Evolutionary conservation across 1,140 invertebrate species (phyloP).

Genomic region (Sminthurinus signatus): DNA sequence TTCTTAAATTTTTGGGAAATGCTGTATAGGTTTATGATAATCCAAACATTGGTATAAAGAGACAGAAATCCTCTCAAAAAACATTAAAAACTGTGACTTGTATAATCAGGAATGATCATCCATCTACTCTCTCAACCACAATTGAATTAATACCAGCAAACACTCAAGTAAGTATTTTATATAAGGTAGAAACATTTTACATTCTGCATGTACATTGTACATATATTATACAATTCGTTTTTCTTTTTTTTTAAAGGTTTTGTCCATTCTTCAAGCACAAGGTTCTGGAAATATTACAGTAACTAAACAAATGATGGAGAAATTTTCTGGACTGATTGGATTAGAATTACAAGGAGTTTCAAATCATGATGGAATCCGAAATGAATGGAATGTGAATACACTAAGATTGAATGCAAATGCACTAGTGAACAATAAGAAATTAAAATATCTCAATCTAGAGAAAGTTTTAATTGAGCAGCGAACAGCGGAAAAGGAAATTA

Average conservation of each 20-base stretch:
- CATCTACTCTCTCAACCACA: slow-evolving; percentile 46
- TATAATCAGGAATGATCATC: slow-evolving; percentile 49
- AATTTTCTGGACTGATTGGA: slow-evolving; percentile 52
- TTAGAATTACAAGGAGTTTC: slow-evolving; percentile 56
- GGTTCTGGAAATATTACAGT: slow-evolving; percentile 47
- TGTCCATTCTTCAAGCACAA: slow-evolving; percentile 52
- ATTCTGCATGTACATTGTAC: no score
- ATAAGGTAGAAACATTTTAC: no score
- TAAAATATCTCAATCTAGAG: slow-evolving; percentile 35
- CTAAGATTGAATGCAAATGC: slow-evolving; percentile 21
- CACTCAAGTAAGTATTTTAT: slow-evolving; percentile 49
- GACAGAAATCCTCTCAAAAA: neutral
- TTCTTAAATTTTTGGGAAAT: neutral
- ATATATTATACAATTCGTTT: neutral
- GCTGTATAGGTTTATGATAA: slow-evolving; percentile 29
- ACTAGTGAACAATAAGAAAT: slow-evolving; percentile 10
- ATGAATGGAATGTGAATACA: neutral
- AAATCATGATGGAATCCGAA: neutral
- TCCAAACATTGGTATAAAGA: slow-evolving; percentile 6
- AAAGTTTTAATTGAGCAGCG: slow-evolving; percentile 18
- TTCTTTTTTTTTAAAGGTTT: slow-evolving; percentile 46
- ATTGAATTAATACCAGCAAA: slow-evolving; percentile 51
- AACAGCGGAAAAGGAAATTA: slow-evolving; percentile 15
- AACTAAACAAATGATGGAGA: slow-evolving; percentile 49
- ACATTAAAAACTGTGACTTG: slow-evolving; percentile 53